A percentile compares a stretch with the other conserved stretches of the same genome.
These are phyloP conservation scores for Brenthis ino DNA, from an alignment of 2,888 invertebrate genomes.

Conservation along the genomic window DNA sequence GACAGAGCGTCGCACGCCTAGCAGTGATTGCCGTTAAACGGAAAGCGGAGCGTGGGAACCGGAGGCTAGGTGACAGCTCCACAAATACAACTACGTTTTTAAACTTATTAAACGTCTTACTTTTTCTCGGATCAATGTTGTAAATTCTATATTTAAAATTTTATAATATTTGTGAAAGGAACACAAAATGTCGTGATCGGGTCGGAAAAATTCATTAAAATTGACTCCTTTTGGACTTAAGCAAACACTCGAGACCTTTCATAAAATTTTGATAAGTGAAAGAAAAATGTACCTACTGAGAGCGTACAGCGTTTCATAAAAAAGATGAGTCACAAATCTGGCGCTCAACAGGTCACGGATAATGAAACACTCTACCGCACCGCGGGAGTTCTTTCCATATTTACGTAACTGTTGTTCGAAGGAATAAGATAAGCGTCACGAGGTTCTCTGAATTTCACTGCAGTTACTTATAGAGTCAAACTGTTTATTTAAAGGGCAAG, in stretches of 20 bases:
- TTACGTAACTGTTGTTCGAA: constrained; percentile 72
- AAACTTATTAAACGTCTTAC: constrained; percentile 19
- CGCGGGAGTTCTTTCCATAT: constrained; percentile 70
- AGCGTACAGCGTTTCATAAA: constrained; percentile 55
- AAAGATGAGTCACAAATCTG: constrained; percentile 70
- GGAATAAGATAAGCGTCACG: constrained; percentile 65
- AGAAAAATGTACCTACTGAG: constrained; percentile 43
- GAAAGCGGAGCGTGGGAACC: constrained; percentile 63
- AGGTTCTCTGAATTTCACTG: constrained; percentile 63
- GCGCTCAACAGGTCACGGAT: constrained; percentile 78
- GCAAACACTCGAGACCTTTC: constrained; percentile 29
- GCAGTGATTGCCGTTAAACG: constrained; percentile 78
- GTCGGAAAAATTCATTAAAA: neutral
- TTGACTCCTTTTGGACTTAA: neutral
- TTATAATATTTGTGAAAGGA: neutral
- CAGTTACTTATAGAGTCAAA: constrained; percentile 65
- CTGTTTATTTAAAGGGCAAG: constrained; percentile 63
- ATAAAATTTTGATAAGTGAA: constrained; percentile 46
- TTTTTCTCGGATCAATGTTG: constrained; percentile 6
- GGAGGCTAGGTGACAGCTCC: constrained; percentile 40
- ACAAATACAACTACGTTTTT: constrained; percentile 29
- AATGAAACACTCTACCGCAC: constrained; percentile 72
- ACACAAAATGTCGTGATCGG: neutral
- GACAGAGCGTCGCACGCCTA: constrained; percentile 77
- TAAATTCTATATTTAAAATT: constrained; percentile 1